Base-by-base conservation (phyloP, 1,140 invertebrate genomes). In the Cephus cinctus region DNA sequence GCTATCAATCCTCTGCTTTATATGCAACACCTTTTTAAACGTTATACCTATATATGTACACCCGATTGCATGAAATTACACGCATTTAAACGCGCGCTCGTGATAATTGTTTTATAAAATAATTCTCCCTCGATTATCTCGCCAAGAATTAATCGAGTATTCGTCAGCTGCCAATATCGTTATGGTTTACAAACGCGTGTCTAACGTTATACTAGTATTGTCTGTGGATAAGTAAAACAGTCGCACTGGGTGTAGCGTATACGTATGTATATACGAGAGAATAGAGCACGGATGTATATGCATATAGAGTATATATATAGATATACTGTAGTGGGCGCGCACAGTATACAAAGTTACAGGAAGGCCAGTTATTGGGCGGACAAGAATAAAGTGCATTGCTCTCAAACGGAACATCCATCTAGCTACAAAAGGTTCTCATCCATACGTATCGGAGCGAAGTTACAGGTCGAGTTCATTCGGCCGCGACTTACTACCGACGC, bases 301-400 rank as follows among this genome's bases (percentile, higher is more conserved):
- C n/a, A n/a, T n/a, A n/a, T n/a, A n/a, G n/a, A n/a, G n/a, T n/a
- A n/a, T n/a, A n/a, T n/a, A n/a, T n/a, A n/a, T n/a, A n/a, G n/a
- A n/a, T n/a, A n/a, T n/a, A n/a, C n/a, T n/a, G n/a, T n/a, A n/a
- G n/a, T n/a, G n/a, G n/a, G n/a, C n/a, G n/a, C n/a, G n/a, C n/a
- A n/a, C n/a, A n/a, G n/a, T n/a, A n/a, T n/a, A n/a, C n/a, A 38
- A 47, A 35, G 39, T 41, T 21, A 16, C 40, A 41, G 49, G 52
- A 48, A 58, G 20, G 52, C 47, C 39, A 54, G 55, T 59, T 65
- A 62, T 66, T 59, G 59, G 59, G 52, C 53, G 55, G 47, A 59
- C 58, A 56, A 61, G 57, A 64, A 67, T 55, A 64, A 56, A 61
- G 58, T 56, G 54, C 63, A 58, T 62, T 61, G 59, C 59, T 65